Conservation (phyloP, 2,888 invertebrate genomes). For the Nymphalis urticae region DNA sequence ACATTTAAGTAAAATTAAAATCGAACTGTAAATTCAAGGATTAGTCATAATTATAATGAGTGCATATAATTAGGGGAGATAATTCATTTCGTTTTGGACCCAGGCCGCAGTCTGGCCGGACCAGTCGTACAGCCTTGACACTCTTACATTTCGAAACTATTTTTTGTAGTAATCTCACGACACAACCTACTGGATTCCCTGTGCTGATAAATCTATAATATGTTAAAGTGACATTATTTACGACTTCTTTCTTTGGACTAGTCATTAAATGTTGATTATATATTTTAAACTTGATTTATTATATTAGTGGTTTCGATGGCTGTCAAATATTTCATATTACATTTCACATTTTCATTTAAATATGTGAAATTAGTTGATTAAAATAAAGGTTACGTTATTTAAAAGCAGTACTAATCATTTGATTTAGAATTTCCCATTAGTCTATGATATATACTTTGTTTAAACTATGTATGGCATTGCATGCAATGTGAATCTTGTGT, state of each 20-base stretch:
- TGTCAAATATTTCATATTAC: too few relatives aligned
- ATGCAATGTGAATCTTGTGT: too few relatives aligned
- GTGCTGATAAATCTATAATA: slow-evolving; percentile 7
- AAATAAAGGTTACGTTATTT: too few relatives aligned
- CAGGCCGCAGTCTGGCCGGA: slow-evolving; percentile 15
- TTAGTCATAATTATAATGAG: slow-evolving; percentile 14
- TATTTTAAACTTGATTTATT: too few relatives aligned
- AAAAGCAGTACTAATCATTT: too few relatives aligned
- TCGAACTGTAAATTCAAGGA: slow-evolving; percentile 5
- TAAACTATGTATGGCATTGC: too few relatives aligned
- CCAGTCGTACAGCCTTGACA: slow-evolving; percentile 30
- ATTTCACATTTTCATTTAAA: too few relatives aligned
- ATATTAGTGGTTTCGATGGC: too few relatives aligned
- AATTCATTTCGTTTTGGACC: slow-evolving; percentile 17
- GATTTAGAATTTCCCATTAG: too few relatives aligned
- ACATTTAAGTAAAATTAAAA: background rate
- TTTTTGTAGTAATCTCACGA: slow-evolving; percentile 32
- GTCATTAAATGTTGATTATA: background rate
- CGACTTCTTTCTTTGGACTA: background rate
- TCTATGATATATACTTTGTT: too few relatives aligned
- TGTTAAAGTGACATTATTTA: slow-evolving; percentile 11
- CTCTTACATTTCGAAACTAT: slow-evolving; percentile 32
- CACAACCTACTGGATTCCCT: slow-evolving; percentile 18
- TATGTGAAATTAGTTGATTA: too few relatives aligned
- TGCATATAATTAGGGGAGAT: slow-evolving; percentile 9